Evolutionary conservation across 2,888 invertebrate species (phyloP), one percentile per base, ranked within the genome.

Genomic region (Oxyscelio sp.): DNA sequence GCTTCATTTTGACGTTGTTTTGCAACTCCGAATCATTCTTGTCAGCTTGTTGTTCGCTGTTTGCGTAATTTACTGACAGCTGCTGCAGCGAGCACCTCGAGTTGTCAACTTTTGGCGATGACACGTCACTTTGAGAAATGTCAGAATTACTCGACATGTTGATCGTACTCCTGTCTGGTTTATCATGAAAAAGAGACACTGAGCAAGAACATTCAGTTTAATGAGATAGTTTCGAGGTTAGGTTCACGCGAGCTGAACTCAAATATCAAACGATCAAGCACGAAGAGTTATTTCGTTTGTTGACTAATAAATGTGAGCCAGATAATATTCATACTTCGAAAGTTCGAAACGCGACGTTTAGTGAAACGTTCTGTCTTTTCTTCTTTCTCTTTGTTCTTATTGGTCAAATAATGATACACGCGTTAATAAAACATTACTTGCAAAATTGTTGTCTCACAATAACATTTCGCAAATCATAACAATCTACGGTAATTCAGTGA

Each of bases 1-100:
- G 94, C 89, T 96, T 95, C 78, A 96, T 93, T 87, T 93, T 66
- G 6, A 68, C 68, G 4, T 65, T 21, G 22, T 59, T 66, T 24
- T 82, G 58, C 1, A 38, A 11, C 6, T 45, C 52, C 0, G 15
- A 45, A 2, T 27, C 22, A 38, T 11, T 21, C 9, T 79, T 27
- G 38, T 58, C 21, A 17, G 9, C 2, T 54, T 54, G 54, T 13
- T 68, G 24, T 15, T 70, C 61, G 58, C 68, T 61, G 27, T 15
- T 58, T 17, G 31, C 22, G 22, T 27, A 11, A 17, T 13, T 77
- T 27, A 52, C 27, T 54, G 31, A 56, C 22, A 27, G 61, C 54
- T 59, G 50, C 22, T 73, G 50, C 19, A 50, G 5, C 34, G 65
- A 52, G 0, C 22, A 48, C n/a, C 21, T 34, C 24, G 34, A 11